Evolutionary conservation across 2,113 vertebrate species (phyloP).

Genomic region (Melanerpes formicivorus): DNA sequence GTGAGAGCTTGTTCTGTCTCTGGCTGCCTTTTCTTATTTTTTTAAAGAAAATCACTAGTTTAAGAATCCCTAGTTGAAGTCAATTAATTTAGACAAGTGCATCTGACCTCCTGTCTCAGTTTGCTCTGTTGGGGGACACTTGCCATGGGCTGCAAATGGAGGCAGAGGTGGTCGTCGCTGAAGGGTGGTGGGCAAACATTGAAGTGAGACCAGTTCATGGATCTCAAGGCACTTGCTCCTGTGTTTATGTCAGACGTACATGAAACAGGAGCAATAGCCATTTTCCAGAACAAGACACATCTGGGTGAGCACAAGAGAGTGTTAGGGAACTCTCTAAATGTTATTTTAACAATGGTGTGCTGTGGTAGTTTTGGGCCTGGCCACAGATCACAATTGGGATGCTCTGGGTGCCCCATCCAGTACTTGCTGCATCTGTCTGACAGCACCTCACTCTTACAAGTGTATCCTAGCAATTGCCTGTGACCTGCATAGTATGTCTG

Average conservation of each 20-base stretch:
- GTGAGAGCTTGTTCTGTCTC: not conserved
- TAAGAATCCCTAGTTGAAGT: not conserved
- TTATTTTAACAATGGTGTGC: not conserved
- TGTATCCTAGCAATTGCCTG: not conserved
- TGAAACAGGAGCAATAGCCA: not conserved
- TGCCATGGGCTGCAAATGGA: not conserved
- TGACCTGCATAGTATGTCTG: not conserved
- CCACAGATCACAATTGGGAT: not conserved
- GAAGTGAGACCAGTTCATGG: not conserved
- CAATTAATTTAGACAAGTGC: not conserved
- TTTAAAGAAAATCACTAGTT: not conserved
- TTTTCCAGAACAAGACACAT: not conserved
- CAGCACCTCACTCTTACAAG: not conserved
- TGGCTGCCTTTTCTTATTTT: not conserved
- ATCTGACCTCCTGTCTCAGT: not conserved
- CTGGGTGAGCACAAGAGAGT: accelerated
- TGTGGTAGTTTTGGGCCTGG: not conserved
- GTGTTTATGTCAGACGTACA: not conserved
- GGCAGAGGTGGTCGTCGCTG: not conserved
- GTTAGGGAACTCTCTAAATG: not conserved
- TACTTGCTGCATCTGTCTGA: not conserved
- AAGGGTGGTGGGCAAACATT: not conserved
- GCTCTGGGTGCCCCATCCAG: not conserved
- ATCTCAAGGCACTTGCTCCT: accelerated
- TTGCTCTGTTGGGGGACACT: not conserved